Evolutionary conservation across 2,888 invertebrate species (phyloP).

Genomic region (Pheosia tremula): DNA sequence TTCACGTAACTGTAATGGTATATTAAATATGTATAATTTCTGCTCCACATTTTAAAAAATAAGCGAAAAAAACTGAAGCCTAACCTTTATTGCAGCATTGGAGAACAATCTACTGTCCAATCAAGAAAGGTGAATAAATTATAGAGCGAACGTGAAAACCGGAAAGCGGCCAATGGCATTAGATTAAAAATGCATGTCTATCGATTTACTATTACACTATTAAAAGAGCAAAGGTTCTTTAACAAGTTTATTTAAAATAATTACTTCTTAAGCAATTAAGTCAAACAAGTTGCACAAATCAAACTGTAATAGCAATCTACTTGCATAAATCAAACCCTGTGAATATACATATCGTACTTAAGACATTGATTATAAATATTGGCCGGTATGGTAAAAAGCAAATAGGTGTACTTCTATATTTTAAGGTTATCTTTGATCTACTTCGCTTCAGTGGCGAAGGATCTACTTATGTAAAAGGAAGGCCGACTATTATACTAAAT

Average conservation of each 20-base stretch:
- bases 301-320: not conserved
- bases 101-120: too few species aligned
- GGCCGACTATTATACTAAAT: too few species aligned
- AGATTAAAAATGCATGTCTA: slow-evolving; percentile 44
- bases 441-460: too few species aligned
- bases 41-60: not conserved
- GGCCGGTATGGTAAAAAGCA: too few species aligned
- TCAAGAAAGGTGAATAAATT: not conserved
- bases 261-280: slow-evolving; percentile 7
- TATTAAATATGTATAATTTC: not conserved
- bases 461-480: too few species aligned
- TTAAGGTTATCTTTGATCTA: too few species aligned
- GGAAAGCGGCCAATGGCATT: slow-evolving; percentile 34
- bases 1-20: not conserved
- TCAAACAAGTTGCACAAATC: not conserved
- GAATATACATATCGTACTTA: too few species aligned
- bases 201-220: slow-evolving; percentile 41
- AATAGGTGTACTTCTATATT: too few species aligned
- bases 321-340: slow-evolving; percentile 1
- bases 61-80: too few species aligned
- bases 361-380: too few species aligned
- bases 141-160: slow-evolving; percentile 10
- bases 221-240: slow-evolving; percentile 16
- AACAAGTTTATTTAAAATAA: slow-evolving; percentile 12
- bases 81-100: too few species aligned